phyloP scores from a whole-genome alignment of 92 coral and sea anemone species.

The Epizoanthus stellaris region DNA sequence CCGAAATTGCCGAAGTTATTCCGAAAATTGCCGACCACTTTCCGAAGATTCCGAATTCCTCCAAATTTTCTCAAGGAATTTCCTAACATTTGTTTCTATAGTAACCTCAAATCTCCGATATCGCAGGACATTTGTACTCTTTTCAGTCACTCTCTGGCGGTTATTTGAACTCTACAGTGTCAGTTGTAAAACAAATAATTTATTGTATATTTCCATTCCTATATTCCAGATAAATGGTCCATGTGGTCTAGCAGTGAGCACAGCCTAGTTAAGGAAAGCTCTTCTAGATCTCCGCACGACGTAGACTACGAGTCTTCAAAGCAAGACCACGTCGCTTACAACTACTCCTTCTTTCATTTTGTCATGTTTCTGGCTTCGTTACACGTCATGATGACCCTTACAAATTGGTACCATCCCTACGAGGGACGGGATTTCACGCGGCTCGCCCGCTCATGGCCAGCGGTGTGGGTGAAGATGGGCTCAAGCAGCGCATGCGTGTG shows the following conservation, averaged over 20 bases:
- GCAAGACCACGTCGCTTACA: slow-evolving; percentile 30
- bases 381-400: slow-evolving; percentile 79
- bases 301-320: neutral
- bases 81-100: no score
- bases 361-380: slow-evolving; percentile 72
- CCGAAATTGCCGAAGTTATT: no score
- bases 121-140: no score
- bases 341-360: slow-evolving; percentile 76
- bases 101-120: no score
- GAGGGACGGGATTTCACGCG: slow-evolving; percentile 26
- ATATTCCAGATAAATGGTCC: slow-evolving; percentile 47
- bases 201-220: no score
- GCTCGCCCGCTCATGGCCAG: slow-evolving; percentile 79
- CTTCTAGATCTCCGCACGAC: neutral
- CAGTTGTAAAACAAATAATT: slow-evolving; percentile 21
- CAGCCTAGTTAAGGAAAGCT: neutral
- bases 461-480: slow-evolving; percentile 86
- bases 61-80: no score
- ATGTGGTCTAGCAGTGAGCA: neutral
- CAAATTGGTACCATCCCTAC: slow-evolving; percentile 88
- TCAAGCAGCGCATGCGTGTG: slow-evolving; percentile 82
- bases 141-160: no score
- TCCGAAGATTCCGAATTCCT: no score
- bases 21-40: no score
- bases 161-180: neutral